Conservation (phyloP, 37 sponge, comb jelly and placozoan species). For the Hormiphora californensis region DNA sequence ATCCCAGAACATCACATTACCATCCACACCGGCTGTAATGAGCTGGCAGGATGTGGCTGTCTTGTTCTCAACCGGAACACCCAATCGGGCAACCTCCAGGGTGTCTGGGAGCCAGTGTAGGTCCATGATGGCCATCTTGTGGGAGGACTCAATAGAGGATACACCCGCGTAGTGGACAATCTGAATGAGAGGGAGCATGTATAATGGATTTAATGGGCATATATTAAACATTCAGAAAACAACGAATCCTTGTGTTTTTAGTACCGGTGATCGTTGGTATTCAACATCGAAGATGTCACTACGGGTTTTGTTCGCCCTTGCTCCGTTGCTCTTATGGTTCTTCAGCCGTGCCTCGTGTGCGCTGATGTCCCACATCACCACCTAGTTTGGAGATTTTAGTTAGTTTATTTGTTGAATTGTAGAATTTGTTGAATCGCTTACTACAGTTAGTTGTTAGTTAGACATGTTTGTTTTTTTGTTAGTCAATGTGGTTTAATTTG, state of each 20-base stretch:
- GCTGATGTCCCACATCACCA: conserved; percentile 90
- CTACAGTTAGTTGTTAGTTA: no score
- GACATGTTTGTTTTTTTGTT: no score
- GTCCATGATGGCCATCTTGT: conserved; percentile 70
- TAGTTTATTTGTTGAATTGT: no score
- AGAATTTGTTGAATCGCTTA: no score
- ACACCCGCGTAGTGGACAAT: conserved; percentile 75
- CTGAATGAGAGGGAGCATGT: conserved; percentile 63
- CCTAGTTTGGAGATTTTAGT: conserved; percentile 55
- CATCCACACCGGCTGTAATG: conserved; percentile 12
- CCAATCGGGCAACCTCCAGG: conserved; percentile 67
- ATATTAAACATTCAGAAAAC: no score
- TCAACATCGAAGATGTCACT: conserved; percentile 48
- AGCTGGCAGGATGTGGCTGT: conserved; percentile 22
- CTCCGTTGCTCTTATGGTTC: conserved; percentile 59
- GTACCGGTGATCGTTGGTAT: conserved; percentile 47
- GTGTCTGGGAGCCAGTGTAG: conserved; percentile 88
- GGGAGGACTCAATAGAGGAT: conserved; percentile 77
- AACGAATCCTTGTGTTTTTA: no score
- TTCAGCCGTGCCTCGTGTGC: conserved; percentile 70
- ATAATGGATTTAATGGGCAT: neutral
- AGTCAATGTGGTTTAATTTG: no score
- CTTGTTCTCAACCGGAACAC: conserved; percentile 56
- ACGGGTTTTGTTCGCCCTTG: conserved; percentile 26
- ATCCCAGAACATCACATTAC: conserved; percentile 80